Evolutionary conservation across 2,797 vertebrate species (phyloP), one percentile per base, ranked within the genome.

Genomic region (Pangasius krempfi): DNA sequence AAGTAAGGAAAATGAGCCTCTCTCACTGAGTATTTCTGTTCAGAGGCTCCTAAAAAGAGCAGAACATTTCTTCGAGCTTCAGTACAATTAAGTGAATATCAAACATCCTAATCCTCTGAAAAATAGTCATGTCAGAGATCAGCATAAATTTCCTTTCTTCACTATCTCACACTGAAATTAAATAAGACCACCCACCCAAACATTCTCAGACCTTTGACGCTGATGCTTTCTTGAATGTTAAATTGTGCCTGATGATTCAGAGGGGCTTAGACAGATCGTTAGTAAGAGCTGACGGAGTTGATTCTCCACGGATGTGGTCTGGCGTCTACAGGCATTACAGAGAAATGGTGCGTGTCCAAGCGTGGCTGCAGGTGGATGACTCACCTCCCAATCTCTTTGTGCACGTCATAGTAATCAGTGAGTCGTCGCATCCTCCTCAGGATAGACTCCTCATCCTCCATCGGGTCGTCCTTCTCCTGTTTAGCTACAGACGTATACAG

Each of bases 301-400:
- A 84, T 72, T 75, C 62, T 87, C 52, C 58, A 68, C 56, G 25
- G 37, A 72, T 88, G 54, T 66, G 87, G 68, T 66, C 85, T 83
- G 58, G 47, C 25, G 47, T 81, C 85, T 89, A 83, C 72, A 64
- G 52, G 90, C 85, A 88, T 90, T 89, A 89, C 60, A 84, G 72
- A 81, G 87, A 91, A 90, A 92, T 89, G 78, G 87, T 87, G 88
- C 27, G 62, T 92, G 89, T 83, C 89, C 81, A 72, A 68, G 87
- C 47, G 75, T 75, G 76, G 66, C 90, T 85, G 84, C 1, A 47
- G 70, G 85, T 33, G 84, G 84, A 87, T 87, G 78, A 72, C 86
- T 70, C 94, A 98, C 98, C 99, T 97, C 93, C 97, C 97, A 0
- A 99, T 98, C 95, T 99, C 99, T 88, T 99, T 98, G 0, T 98